Evolutionary conservation across 2,797 vertebrate species (phyloP), one percentile per base, ranked within the genome.

Genomic region (Betta splendens): DNA sequence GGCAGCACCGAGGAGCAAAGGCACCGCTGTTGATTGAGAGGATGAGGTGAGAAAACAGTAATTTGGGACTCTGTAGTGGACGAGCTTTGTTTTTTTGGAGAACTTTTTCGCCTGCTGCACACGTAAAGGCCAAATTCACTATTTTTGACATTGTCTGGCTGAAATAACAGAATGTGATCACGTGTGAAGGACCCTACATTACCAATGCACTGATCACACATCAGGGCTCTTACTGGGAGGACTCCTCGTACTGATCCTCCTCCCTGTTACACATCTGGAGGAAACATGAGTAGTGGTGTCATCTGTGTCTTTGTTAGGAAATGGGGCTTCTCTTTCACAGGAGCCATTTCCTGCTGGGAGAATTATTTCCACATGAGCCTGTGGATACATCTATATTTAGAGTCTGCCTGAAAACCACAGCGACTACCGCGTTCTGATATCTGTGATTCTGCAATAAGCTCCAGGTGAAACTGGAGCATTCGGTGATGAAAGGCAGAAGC

Each of bases 21-120:
- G 55, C 35, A 10, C 52, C 53, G 65, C 59, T 59, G 83, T 64
- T 84, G 86, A 90, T 75, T 70, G 77, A 84, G 57, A 52, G 75
- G 60, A 75, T 72, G 47, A 70, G 63, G 47, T 55, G 60, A 86
- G 77, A 85, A 89, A 90, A 85, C 77, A 81, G 75, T 78, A 36
- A 87, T 85, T 88, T 77, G 79, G 71, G 77, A 69, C 26, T 20
- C 42, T 69, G 48, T 65, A 65, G 77, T 57, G 40, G 79, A 75
- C 50, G 40, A 28, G 8, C 26, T n/a, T 39, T 55, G 45, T 74
- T n/a, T n/a, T n/a, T n/a, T n/a, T 36, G 21, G 44, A 69, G 52
- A 62, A 61, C 28, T 50, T 70, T 72, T 75, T 46, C 52, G 52
- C 64, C 60, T 60, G 46, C 63, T 67, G 42, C 47, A 50, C 17